These are phyloP conservation scores for Drosophila neotestacea DNA, from an alignment of 2,888 invertebrate species.

Conservation along the genomic window DNA sequence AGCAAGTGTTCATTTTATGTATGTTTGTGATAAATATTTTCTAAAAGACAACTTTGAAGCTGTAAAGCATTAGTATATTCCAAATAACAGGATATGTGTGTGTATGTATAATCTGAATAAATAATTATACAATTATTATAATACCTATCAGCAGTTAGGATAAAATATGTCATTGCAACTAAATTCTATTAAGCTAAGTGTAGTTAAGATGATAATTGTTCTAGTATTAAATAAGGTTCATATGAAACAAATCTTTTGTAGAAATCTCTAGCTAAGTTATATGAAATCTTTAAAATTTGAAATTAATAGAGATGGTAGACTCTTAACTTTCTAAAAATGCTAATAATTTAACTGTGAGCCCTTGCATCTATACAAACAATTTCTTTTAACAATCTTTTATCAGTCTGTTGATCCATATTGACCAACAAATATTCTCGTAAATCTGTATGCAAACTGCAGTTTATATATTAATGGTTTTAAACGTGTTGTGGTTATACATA, in stretches of 20 bases:
- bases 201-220: constrained; percentile 31
- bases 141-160: not conserved
- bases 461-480: constrained; percentile 47
- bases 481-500: constrained; percentile 66
- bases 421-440: not conserved
- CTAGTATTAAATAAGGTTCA: constrained; percentile 21
- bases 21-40: constrained; percentile 66
- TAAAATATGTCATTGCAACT: constrained; percentile 10
- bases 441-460: not conserved
- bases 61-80: constrained; percentile 9
- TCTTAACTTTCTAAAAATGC: constrained; percentile 19
- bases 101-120: constrained; percentile 23
- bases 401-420: constrained; percentile 8
- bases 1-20: constrained; percentile 67
- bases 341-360: constrained; percentile 1
- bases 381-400: constrained; percentile 6
- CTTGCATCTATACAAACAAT: constrained; percentile 3
- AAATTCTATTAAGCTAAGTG: constrained; percentile 23
- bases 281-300: constrained; percentile 19
- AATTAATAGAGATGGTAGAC: constrained; percentile 58
- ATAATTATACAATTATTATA: constrained; percentile 7
- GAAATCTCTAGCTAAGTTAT: constrained; percentile 21
- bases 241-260: constrained; percentile 2
- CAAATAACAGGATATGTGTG: constrained; percentile 14
- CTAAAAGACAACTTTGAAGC: constrained; percentile 5